Conservation (phyloP, 2,797 vertebrate species). For the Brotula barbata region DNA sequence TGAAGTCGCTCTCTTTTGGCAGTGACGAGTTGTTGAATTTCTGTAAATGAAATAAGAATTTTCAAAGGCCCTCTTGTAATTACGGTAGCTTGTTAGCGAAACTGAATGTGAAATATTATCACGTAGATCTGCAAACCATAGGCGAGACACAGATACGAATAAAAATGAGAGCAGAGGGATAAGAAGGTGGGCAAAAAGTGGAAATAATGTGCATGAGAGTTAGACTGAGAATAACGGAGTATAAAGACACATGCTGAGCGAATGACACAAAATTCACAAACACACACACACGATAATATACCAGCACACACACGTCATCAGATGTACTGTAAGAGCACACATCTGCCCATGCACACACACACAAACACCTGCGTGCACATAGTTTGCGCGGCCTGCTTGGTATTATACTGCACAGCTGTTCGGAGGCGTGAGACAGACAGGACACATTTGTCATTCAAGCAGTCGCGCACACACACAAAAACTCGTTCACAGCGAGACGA, state of each 20-base stretch:
- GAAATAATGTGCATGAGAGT: conserved; percentile 28
- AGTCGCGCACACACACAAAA: not conserved
- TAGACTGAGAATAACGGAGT: conserved; percentile 29
- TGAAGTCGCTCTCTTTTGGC: no score
- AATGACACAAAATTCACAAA: not conserved
- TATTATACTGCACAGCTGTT: conserved; percentile 43
- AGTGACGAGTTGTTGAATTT: no score
- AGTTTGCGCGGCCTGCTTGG: conserved; percentile 9
- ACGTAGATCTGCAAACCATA: no score
- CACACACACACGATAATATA: not conserved
- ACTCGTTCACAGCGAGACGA: conserved; percentile 1
- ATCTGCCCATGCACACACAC: not conserved
- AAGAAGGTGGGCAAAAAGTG: conserved; percentile 27
- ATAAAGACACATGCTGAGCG: conserved; percentile 5
- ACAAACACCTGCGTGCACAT: conserved; percentile 40
- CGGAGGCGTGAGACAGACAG: conserved; percentile 12
- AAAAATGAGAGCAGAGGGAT: conserved; percentile 9
- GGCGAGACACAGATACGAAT: conserved; percentile 32
- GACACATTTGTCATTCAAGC: conserved; percentile 13
- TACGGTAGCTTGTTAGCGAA: no score
- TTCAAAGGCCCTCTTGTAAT: no score
- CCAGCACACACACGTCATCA: no score
- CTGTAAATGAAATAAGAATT: no score
- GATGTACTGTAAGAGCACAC: not conserved
- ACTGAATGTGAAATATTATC: no score